phyloP scores from a whole-genome alignment of 2,888 invertebrate genomes.

The Diaperis boleti region DNA sequence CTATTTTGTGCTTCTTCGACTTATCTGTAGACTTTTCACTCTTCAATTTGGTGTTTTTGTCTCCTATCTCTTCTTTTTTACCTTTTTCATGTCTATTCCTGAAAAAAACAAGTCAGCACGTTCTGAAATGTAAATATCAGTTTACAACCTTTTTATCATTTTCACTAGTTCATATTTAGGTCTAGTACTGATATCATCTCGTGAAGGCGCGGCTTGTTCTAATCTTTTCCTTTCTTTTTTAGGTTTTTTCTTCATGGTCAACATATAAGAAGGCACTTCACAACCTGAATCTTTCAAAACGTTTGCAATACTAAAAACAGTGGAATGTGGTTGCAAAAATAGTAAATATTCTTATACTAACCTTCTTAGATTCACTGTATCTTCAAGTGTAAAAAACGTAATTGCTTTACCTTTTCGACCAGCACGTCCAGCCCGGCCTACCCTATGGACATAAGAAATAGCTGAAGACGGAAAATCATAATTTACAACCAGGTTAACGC shows the following conservation, averaged over 20 bases:
- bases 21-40: too few relatives aligned
- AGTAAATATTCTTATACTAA: slow-evolving; percentile 57
- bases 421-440: slow-evolving; percentile 93
- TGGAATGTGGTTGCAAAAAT: slow-evolving; percentile 24
- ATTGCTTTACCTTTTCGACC: slow-evolving; percentile 89
- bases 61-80: too few relatives aligned
- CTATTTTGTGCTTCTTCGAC: too few relatives aligned
- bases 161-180: slow-evolving; percentile 66
- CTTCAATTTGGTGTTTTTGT: too few relatives aligned
- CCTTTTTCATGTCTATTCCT: neutral
- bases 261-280: slow-evolving; percentile 91
- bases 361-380: slow-evolving; percentile 88
- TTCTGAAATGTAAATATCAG: too few relatives aligned
- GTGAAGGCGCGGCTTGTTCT: slow-evolving; percentile 72
- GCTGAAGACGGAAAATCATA: slow-evolving; percentile 95
- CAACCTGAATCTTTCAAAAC: slow-evolving; percentile 93
- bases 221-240: slow-evolving; percentile 73
- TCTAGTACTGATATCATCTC: slow-evolving; percentile 77
- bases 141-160: slow-evolving; percentile 63
- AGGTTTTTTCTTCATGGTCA: slow-evolving; percentile 77
- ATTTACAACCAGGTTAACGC: slow-evolving; percentile 95
- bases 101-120: neutral
- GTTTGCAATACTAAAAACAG: slow-evolving; percentile 81
- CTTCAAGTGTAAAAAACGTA: slow-evolving; percentile 94
- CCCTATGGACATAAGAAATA: slow-evolving; percentile 90